phyloP scores from a whole-genome alignment of 2,797 vertebrate genomes.

The Syndactyla subalaris region DNA sequence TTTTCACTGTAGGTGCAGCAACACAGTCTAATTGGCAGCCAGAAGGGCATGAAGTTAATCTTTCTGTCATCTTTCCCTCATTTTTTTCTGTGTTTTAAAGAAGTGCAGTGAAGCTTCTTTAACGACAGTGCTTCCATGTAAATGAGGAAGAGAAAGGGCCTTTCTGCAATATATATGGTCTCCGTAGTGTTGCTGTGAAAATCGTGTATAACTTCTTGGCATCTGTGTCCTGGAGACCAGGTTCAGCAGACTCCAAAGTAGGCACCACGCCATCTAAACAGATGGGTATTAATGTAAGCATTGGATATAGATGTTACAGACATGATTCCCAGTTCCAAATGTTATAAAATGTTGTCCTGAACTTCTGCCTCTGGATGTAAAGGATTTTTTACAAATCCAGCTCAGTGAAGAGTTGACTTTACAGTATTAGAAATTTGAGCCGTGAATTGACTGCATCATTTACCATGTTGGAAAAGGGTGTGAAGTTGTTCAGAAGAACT shows the following conservation, averaged over 20 bases:
- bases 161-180: not conserved
- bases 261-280: constrained; percentile 32
- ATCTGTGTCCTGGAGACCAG: not conserved
- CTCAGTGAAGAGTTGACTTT: constrained; percentile 31
- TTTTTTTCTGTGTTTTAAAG: not conserved
- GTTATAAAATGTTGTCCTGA: constrained; percentile 48
- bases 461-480: not conserved
- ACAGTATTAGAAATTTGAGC: constrained; percentile 21
- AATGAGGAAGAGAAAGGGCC: not conserved
- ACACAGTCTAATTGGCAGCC: not conserved
- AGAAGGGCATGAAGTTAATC: not conserved
- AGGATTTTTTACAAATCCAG: constrained; percentile 50
- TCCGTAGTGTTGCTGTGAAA: not conserved
- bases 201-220: not conserved
- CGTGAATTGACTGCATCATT: not conserved
- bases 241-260: constrained; percentile 5
- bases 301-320: constrained; percentile 26
- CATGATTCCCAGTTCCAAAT: constrained; percentile 27
- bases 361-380: constrained; percentile 43
- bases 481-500: not conserved
- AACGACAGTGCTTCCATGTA: not conserved
- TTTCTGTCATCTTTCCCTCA: not conserved
- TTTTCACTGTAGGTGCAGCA: not conserved
- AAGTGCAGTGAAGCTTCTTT: not conserved
- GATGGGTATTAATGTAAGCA: constrained; percentile 60